Conservation (phyloP, 2,113 vertebrate genomes). For the Oriolus oriolus region DNA sequence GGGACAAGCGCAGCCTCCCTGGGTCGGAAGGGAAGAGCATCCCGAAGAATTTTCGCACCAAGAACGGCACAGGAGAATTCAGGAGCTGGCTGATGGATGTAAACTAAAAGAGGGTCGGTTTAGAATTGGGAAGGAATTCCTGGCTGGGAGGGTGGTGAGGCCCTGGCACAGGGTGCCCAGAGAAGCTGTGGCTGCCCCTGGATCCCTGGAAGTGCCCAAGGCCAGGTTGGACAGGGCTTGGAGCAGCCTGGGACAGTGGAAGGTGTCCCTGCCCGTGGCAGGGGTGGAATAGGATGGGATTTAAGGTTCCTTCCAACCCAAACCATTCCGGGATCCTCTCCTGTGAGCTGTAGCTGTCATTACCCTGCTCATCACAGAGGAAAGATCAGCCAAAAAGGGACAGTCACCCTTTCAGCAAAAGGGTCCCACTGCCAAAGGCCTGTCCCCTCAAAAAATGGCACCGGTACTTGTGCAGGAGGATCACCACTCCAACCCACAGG, state of each 20-base stretch:
- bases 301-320: background rate
- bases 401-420: background rate
- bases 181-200: background rate
- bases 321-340: background rate
- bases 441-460: background rate
- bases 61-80: background rate
- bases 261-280: background rate
- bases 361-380: background rate
- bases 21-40: background rate
- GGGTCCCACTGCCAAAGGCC: background rate
- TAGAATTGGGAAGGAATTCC: background rate
- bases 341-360: fast-evolving
- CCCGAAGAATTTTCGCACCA: no score
- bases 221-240: fast-evolving
- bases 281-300: fast-evolving
- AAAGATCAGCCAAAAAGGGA: background rate
- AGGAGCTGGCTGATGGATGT: background rate
- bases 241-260: fast-evolving
- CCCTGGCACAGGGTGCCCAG: fast-evolving
- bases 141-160: fast-evolving
- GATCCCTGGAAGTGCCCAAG: background rate
- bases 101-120: fast-evolving
- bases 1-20: fast-evolving
- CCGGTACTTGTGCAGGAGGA: background rate
- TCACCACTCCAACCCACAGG: background rate